Percentiles rank a stretch among this genome's conserved stretches.
Evolutionary conservation across 2,888 invertebrate species (phyloP).

Genomic region (Microctonus brassicae): DNA sequence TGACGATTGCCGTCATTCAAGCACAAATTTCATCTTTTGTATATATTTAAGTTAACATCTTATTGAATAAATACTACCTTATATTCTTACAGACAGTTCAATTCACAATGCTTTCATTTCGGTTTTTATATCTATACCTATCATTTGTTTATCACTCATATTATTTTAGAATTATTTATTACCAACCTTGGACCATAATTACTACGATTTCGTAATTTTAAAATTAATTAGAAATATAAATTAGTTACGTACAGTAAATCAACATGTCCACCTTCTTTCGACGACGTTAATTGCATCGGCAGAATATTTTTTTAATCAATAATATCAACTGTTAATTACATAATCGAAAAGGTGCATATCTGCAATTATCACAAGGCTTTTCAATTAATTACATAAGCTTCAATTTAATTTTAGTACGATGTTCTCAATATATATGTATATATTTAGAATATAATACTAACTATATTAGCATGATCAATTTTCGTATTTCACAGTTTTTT

Average conservation of each 20-base stretch:
- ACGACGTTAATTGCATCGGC: neutral
- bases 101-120: conserved; percentile 57
- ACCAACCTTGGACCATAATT: neutral
- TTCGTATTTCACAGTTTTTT: neutral
- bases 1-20: conserved; percentile 56
- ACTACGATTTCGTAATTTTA: neutral
- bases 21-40: conserved; percentile 67
- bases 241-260: neutral
- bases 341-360: conserved; percentile 33
- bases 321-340: conserved; percentile 22
- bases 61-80: conserved; percentile 67
- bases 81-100: conserved; percentile 64
- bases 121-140: conserved; percentile 21
- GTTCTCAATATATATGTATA: neutral
- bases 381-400: conserved; percentile 22
- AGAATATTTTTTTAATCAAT: neutral
- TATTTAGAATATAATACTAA: conserved; percentile 28
- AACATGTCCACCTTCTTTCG: neutral
- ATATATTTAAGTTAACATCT: conserved; percentile 65
- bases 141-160: neutral
- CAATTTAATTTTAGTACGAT: neutral
- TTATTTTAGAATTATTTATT: neutral
- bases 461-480: conserved; percentile 37
- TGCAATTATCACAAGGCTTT: conserved; percentile 5
- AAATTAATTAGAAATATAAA: neutral